Base-by-base conservation (phyloP, 2,797 vertebrate genomes). In the Onychomys torridus region DNA sequence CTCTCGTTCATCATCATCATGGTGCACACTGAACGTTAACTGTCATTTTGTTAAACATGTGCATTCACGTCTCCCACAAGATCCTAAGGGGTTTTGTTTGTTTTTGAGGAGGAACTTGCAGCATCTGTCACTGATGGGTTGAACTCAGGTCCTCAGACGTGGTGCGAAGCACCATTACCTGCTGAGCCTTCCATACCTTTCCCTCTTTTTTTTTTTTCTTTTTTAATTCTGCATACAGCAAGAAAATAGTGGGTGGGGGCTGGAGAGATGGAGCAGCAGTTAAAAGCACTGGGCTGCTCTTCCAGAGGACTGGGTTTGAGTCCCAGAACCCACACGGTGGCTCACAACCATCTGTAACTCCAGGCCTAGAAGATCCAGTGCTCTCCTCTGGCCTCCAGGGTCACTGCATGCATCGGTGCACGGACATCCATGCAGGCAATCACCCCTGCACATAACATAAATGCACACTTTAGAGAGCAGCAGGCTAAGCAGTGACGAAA, bases 1-100 rank as follows among this genome's bases (percentile, higher is more conserved):
- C 67, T 79, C 43, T 25, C 11, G 37, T 14, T 49, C 25, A 9
- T 11, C 21, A 19, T 9, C 19, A 43, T 27, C 59, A 57, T 32
- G 21, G 29, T 32, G 73, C 65, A 83, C 43, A 14, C 43, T 93
- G 57, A 95, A 82, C 25, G 2, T 46, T 89, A 86, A 83, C 61
- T 59, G 43, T 76, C 63, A 63, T 73, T 92, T 91, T 83, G 49
- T 63, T 79, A 84, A 13, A 87, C 37, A 21, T 82, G 86, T 96
- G 77, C 82, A n/a, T 55, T 76, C 37, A 46, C 21, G 10, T 92
- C 17, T 92, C 46, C 55, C 55, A 85, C 34, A 69, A 59, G 63
- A 57, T 7, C 78, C 29, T 69, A 69, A 52, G 29, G 23, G 32
- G 7, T 69, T 52, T 17, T 25, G 21, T 69, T 77, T 90, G 57